Conservation (phyloP, 2,113 vertebrate species). For the Psilopsiagon aymara region DNA sequence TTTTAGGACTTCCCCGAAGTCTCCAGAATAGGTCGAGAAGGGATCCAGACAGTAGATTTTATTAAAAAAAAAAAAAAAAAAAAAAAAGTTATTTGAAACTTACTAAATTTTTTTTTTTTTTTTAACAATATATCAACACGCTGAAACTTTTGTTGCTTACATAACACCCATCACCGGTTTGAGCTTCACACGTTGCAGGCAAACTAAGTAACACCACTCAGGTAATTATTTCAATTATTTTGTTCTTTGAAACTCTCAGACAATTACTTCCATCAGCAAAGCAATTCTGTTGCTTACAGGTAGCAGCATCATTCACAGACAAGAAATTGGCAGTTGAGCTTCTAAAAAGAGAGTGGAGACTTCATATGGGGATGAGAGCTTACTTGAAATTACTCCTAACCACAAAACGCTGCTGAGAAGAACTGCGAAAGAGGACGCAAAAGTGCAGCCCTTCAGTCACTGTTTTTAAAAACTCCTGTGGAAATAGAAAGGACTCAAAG, state of each 20-base stretch:
- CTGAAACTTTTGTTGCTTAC: not conserved
- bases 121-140: not conserved
- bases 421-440: not conserved
- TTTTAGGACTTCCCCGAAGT: not conserved
- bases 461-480: not conserved
- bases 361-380: not conserved
- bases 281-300: not conserved
- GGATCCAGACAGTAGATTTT: not conserved
- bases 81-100: not conserved
- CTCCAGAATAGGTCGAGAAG: not conserved
- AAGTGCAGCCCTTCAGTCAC: not conserved
- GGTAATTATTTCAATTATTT: slow-evolving; percentile 13
- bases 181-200: not conserved
- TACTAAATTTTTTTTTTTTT: not conserved
- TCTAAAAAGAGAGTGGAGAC: not conserved
- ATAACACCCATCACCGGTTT: not conserved
- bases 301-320: not conserved
- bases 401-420: not conserved
- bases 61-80: not conserved
- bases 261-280: not conserved
- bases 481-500: not conserved
- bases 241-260: not conserved
- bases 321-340: not conserved
- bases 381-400: not conserved
- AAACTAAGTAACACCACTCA: not conserved